phyloP scores from a whole-genome alignment of 2,888 invertebrate genomes.

The Cataglyphis cursor region DNA sequence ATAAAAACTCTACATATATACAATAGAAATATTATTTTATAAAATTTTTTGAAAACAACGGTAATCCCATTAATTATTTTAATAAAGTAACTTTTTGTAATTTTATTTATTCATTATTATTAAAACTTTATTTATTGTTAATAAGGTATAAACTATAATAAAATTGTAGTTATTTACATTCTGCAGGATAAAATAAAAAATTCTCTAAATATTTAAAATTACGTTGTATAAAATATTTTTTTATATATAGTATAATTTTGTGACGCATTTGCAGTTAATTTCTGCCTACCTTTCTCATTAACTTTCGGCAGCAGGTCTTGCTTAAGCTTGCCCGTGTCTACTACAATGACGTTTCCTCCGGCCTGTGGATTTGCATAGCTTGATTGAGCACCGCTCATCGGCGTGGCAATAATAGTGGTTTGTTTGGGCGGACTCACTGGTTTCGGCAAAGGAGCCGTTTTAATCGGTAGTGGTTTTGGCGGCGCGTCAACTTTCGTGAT shows the following conservation, averaged over 20 bases:
- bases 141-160: too few relatives aligned
- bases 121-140: too few relatives aligned
- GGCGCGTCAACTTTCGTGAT: conserved; percentile 90
- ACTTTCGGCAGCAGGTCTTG: conserved; percentile 85
- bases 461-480: conserved; percentile 81
- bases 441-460: conserved; percentile 81
- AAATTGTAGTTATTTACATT: too few relatives aligned
- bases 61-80: not conserved
- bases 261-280: not conserved
- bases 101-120: too few relatives aligned
- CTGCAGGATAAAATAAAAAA: not conserved
- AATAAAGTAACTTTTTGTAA: too few relatives aligned
- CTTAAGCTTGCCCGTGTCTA: conserved; percentile 89
- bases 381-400: conserved; percentile 83
- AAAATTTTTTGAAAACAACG: not conserved
- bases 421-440: conserved; percentile 82
- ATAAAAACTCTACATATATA: not conserved
- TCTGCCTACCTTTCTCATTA: conserved; percentile 79
- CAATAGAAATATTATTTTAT: not conserved
- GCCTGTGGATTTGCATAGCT: conserved; percentile 83
- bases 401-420: conserved; percentile 85
- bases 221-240: too few relatives aligned
- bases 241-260: too few relatives aligned
- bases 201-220: not conserved
- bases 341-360: conserved; percentile 89